Evolutionary conservation across 2,797 vertebrate species (phyloP), one percentile per base, ranked within the genome.

Genomic region (Odontamblyopus lacepedii): DNA sequence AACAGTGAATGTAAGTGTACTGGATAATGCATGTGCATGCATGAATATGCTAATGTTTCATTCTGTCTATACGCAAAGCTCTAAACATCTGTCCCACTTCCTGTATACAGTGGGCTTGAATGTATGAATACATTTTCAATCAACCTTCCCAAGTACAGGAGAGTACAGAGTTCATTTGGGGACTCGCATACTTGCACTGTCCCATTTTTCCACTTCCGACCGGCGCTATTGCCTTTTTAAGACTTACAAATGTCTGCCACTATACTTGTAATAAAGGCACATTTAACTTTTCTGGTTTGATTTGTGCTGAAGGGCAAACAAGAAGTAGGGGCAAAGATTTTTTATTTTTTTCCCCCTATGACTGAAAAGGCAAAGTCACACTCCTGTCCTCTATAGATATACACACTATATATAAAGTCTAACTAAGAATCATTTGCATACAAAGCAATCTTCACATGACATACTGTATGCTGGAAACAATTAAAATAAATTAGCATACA

Each of bases 351-450:
- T 53, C 23, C 32, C 5, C 15, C 15, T 13, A 15, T 55, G 50
- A 67, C 50, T n/a, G 8, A 67, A 67, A 53, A 32, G 48, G 29
- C 65, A 67, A 53, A 53, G 65, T 67, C 65, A 67, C 65, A 67
- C 32, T 55, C 18, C 48, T 6, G 27, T 53, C 65, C 65, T 67
- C 16, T 55, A 53, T 3, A 32, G 27, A 53, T 53, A 53, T 30
- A 6, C 32, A 2, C 57, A 30, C 26, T n/a, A 2, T 44, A 65
- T 32, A 32, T 67, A 26, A 66, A 66, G 63, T 8, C 63, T 29
- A 29, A 67, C 48, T 32, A 53, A 53, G 29, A 50, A 35, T 30
- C 16, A 67, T 67, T 55, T 30, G 65, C 65, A 67, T 67, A 53
- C 26, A 29, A 67, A 51, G 26, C 64, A 53, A 66, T 4, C 8